These are phyloP conservation scores for Stomorhina lunata DNA, from an alignment of 2,888 invertebrate genomes.

Conservation along the genomic window DNA sequence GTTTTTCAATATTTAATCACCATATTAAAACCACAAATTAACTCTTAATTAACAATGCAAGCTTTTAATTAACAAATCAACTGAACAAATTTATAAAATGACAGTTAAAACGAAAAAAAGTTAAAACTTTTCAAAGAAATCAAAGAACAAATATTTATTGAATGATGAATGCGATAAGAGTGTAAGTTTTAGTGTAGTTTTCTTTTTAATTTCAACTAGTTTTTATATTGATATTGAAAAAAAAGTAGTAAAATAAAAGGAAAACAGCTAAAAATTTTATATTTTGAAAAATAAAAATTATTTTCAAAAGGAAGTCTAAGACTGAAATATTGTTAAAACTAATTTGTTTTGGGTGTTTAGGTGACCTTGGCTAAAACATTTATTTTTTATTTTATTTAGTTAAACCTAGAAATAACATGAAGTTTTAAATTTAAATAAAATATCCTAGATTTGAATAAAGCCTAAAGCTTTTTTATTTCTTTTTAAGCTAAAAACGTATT, in stretches of 20 bases:
- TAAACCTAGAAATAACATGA: neutral
- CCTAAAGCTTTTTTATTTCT: constrained; percentile 51
- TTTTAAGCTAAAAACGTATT: constrained; percentile 1
- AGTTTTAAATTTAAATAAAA: neutral
- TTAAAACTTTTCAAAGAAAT: constrained; percentile 3
- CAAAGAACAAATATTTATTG: constrained; percentile 10
- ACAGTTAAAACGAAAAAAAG: constrained; percentile 48
- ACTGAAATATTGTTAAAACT: no score
- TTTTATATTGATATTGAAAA: neutral
- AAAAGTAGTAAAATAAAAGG: neutral
- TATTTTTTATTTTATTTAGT: no score
- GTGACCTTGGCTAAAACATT: constrained; percentile 24
- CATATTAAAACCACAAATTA: constrained; percentile 63
- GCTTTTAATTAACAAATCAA: constrained; percentile 60
- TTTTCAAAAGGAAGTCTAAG: neutral
- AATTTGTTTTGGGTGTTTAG: neutral
- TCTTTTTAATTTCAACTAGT: neutral
- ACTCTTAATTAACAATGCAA: constrained; percentile 65
- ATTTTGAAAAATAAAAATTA: neutral
- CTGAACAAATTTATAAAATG: constrained; percentile 53
- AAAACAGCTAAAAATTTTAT: neutral
- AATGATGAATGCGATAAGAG: constrained; percentile 57
- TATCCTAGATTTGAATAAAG: constrained; percentile 20
- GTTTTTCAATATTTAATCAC: constrained; percentile 55
- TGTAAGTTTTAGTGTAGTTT: constrained; percentile 54